phyloP scores from a whole-genome alignment of 2,797 vertebrate species.

The Streptopelia turtur region DNA sequence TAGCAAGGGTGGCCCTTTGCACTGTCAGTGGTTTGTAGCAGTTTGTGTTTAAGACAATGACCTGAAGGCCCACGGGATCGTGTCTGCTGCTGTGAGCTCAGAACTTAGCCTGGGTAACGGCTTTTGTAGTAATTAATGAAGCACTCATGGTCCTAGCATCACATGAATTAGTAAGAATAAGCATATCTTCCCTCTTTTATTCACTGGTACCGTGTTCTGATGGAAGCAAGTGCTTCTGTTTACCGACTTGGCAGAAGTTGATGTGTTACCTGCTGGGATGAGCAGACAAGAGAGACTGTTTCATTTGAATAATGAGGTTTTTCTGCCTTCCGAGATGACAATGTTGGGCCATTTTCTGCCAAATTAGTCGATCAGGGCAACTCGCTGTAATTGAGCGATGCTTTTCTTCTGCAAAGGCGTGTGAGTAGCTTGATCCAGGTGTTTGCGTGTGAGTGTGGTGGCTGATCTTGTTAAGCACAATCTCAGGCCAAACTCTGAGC shows the following conservation, averaged over 20 bases:
- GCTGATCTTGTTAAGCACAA: neutral
- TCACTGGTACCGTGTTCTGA: neutral
- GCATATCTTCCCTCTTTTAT: neutral
- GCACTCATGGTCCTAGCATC: neutral
- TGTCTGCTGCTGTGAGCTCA: neutral
- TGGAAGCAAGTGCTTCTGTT: neutral
- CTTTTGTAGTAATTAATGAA: neutral
- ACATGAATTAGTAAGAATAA: neutral
- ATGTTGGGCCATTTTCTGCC: neutral
- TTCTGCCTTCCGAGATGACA: neutral
- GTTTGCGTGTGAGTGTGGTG: neutral
- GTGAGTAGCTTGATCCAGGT: neutral
- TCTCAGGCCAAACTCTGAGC: neutral
- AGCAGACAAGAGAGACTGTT: neutral
- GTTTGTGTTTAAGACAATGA: neutral
- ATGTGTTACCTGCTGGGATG: constrained; percentile 6
- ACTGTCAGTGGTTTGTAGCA: neutral
- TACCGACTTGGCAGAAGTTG: neutral
- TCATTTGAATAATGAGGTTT: neutral
- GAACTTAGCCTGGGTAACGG: neutral
- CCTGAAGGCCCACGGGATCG: neutral
- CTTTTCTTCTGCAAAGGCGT: neutral
- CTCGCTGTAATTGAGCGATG: neutral
- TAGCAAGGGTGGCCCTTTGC: neutral
- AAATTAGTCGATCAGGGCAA: neutral